Conservation (phyloP, 1,140 invertebrate genomes). For the Drosophila subpulchrella region DNA sequence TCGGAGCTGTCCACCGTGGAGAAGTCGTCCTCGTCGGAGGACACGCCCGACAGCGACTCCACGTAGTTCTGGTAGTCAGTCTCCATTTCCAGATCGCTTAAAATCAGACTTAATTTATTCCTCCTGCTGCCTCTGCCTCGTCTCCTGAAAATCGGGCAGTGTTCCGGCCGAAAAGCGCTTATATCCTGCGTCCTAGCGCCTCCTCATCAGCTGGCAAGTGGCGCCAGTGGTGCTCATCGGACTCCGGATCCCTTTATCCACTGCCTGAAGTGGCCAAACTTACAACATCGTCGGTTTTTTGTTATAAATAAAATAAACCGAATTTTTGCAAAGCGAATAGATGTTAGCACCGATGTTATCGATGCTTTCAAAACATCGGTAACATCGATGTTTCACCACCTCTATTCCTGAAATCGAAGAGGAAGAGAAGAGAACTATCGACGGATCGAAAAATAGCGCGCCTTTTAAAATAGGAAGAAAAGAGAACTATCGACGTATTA, state of each 20-base stretch:
- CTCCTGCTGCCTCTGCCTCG: constrained; percentile 11
- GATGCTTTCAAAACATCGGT: too few species aligned
- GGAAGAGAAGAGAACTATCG: too few species aligned
- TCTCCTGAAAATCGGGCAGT: constrained; percentile 5
- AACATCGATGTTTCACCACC: too few species aligned
- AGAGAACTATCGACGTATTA: too few species aligned
- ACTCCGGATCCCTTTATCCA: constrained; percentile 2
- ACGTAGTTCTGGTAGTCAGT: constrained; percentile 70
- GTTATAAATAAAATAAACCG: constrained; percentile 27
- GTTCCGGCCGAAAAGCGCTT: constrained; percentile 20
- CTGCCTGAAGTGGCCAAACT: neutral
- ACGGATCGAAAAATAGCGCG: too few species aligned
- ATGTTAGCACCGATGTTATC: too few species aligned
- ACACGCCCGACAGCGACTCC: constrained; percentile 74
- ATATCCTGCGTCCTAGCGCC: constrained; percentile 14
- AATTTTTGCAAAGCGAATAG: constrained; percentile 4
- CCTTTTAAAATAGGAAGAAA: too few species aligned
- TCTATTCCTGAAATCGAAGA: too few species aligned
- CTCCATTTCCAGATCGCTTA: constrained; percentile 58
- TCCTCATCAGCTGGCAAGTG: constrained; percentile 16
- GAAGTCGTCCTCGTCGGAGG: constrained; percentile 75
- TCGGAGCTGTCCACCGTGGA: constrained; percentile 75
- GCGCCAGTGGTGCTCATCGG: constrained; percentile 19
- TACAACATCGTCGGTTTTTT: constrained; percentile 14
- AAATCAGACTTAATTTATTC: constrained; percentile 67